phyloP scores from a whole-genome alignment of 2,113 vertebrate species.

The Neolamprologus tretocephalus region DNA sequence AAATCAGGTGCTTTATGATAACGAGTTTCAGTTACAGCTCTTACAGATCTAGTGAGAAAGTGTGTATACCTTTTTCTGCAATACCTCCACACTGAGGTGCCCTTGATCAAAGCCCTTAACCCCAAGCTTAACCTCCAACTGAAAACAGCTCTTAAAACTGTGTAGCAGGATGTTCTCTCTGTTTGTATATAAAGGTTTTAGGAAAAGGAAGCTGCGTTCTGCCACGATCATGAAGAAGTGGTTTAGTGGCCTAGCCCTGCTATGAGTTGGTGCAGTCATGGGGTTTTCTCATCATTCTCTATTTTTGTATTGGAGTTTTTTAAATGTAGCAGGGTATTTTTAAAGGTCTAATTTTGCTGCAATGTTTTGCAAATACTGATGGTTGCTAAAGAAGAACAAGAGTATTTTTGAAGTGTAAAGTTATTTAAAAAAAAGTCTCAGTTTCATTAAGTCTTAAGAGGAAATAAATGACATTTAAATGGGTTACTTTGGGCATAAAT shows the following conservation, averaged over 20 bases:
- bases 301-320: neutral
- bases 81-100: neutral
- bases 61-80: neutral
- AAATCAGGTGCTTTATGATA: neutral
- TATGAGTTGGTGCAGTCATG: neutral
- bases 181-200: neutral
- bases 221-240: neutral
- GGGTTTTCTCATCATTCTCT: neutral
- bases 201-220: neutral
- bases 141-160: neutral
- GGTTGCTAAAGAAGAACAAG: neutral
- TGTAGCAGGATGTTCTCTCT: neutral
- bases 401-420: neutral
- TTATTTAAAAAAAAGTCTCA: neutral
- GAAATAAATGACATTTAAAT: neutral
- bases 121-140: neutral
- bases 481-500: neutral
- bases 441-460: neutral
- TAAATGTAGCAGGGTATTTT: neutral
- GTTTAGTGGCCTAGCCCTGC: neutral
- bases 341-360: neutral
- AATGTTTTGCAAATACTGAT: neutral
- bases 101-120: neutral
- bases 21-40: neutral
- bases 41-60: neutral